Conservation (phyloP, 1,140 invertebrate genomes). For the Lordiphosa stackelbergi region DNA sequence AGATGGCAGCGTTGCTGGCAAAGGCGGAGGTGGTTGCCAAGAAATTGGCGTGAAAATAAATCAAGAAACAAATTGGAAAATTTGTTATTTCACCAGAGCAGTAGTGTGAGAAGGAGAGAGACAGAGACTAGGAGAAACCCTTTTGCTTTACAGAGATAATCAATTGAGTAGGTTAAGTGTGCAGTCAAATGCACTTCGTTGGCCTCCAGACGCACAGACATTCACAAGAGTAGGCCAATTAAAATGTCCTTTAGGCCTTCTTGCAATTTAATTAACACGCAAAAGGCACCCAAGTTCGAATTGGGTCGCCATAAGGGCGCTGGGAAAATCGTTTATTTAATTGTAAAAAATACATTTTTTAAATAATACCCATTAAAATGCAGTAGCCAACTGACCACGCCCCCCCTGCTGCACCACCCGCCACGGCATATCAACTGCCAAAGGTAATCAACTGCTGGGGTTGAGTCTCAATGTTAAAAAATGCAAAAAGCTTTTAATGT, state of each 20-base stretch:
- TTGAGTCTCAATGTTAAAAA: constrained; percentile 20
- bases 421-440: constrained; percentile 51
- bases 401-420: background rate
- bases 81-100: constrained; percentile 62
- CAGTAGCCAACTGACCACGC: constrained; percentile 26
- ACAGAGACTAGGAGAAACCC: too few relatives aligned
- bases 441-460: constrained; percentile 65
- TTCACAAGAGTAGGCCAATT: constrained; percentile 65
- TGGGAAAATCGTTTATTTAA: constrained; percentile 64
- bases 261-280: constrained; percentile 67
- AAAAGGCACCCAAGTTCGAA: constrained; percentile 31
- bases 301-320: constrained; percentile 41
- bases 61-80: constrained; percentile 75
- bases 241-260: constrained; percentile 69
- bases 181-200: constrained; percentile 22
- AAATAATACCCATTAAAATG: constrained; percentile 68
- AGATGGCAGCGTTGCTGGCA: constrained; percentile 12
- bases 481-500: constrained; percentile 56
- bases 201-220: constrained; percentile 4
- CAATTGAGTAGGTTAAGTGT: constrained; percentile 8
- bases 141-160: constrained; percentile 1
- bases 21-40: constrained; percentile 50
- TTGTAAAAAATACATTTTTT: constrained; percentile 74
- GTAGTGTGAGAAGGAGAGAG: background rate
- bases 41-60: constrained; percentile 74